Evolutionary conservation across 1,140 invertebrate species (phyloP), one percentile per base, ranked within the genome.

Genomic region (Macrostomum lignano): DNA sequence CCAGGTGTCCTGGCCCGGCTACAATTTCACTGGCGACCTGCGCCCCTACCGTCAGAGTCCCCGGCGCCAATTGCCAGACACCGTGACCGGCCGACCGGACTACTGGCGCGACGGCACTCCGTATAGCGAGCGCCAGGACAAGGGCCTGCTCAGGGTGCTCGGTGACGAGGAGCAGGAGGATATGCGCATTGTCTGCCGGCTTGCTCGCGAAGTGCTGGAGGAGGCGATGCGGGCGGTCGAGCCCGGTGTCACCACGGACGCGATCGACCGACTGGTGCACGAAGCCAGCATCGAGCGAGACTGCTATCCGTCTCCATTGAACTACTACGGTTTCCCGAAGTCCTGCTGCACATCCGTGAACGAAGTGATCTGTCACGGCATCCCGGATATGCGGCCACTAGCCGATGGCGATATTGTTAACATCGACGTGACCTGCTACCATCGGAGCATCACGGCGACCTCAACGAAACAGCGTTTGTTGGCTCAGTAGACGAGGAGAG

Each of bases 311-410:
- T 93, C 84, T 11, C 88, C 91, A 0, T 58, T 98, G 2, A 94
- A 94, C 55, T 98, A 98, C 58, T 91, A 94, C 55, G 70, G 81
- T 42, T 98, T 96, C 55, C 91, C 91, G 7, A 82, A 82, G 41
- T 91, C 82, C 21, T 94, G 86, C 57, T 96, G 88, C 58, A 96
- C 32, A 28, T 88, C 81, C 9, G 75, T 96, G 1, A 98, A 98
- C 63, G 88, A 98, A 65, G 82, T 81, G 13, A 94, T 94, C 46
- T 96, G 86, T 51, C 86, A 94, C 57, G 86, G 88, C 21, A 98
- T 98, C 44, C 88, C 88, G 10, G 86, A 98, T 62, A 61, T 62
- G 20, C 66, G 88, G 44, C 74, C 75, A 1, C 58, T 96, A 17
- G 52, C 71, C 61, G 71, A 94, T 63, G 86, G 88, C 24, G 88